phyloP scores from a whole-genome alignment of 2,113 vertebrate species.

The Phrynocephalus versicolor region DNA sequence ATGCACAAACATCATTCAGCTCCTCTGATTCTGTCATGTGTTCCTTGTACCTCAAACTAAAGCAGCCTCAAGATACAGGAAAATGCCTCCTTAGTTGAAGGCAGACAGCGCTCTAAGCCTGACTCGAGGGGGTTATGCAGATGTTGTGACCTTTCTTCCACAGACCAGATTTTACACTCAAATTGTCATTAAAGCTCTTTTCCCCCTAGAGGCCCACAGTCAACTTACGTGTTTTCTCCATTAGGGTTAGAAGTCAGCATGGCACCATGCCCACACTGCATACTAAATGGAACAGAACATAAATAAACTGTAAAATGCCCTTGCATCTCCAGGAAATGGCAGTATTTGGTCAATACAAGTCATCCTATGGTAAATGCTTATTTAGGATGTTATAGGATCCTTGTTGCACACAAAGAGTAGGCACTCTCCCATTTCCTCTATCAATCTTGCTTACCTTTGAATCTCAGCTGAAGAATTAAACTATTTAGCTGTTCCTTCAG shows the following conservation, averaged over 20 bases:
- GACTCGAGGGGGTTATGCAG: conserved; percentile 92
- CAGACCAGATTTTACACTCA: conserved; percentile 94
- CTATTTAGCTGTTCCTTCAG: neutral
- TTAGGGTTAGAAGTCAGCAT: conserved; percentile 87
- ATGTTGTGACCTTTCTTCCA: conserved; percentile 95
- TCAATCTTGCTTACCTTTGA: neutral
- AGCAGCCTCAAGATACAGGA: conserved; percentile 78
- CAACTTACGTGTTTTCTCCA: conserved; percentile 76
- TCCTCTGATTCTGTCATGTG: conserved; percentile 76
- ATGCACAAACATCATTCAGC: conserved; percentile 76
- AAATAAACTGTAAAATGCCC: conserved; percentile 73
- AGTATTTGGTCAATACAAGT: conserved; percentile 10
- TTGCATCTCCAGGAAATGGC: conserved; percentile 34
- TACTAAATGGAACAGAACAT: conserved; percentile 79
- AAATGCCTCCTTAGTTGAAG: conserved; percentile 80
- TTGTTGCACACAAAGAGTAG: neutral
- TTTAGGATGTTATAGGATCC: conserved; percentile 13
- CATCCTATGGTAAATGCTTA: conserved; percentile 22
- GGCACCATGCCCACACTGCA: conserved; percentile 81
- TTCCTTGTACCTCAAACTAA: conserved; percentile 80
- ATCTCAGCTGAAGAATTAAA: neutral
- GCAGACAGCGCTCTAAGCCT: conserved; percentile 86
- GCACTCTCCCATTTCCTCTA: neutral
- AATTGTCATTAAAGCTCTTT: conserved; percentile 89
- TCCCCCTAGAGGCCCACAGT: conserved; percentile 79